Base-by-base conservation (phyloP, 2,888 invertebrate genomes). In the Neuroscelio doddi region DNA sequence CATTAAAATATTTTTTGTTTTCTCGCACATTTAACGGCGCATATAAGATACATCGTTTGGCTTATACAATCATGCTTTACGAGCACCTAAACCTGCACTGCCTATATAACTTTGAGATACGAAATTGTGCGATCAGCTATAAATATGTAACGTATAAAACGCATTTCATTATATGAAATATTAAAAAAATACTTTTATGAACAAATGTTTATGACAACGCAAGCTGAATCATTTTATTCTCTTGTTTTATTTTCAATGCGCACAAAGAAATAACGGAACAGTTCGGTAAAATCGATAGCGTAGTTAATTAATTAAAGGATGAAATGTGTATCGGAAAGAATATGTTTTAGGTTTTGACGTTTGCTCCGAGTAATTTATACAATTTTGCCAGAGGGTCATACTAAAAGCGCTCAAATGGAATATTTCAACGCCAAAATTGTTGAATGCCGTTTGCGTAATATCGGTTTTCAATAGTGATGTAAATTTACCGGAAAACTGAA, bases 371-470 rank as follows among this genome's bases (percentile, higher is more conserved):
- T 53, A 44, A 64, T 52, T 64, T 57, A 44, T 58, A 53, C 41
- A 45, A 47, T 53, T 32, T 52, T 15, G 49, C 52, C 50, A 12
- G 24, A 21, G 58, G 49, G 45, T 45, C 21, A 16, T 46, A 46
- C 38, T 38, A 47, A 64, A 64, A 64, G 46, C 55, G 42, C 41
- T 42, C 46, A 42, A 56, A 51, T 64, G 27, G 51, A 64, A 64
- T 64, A 64, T 59, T 64, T 56, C 46, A 64, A 59, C 46, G 46
- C 24, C 41, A 32, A 58, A 55, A 45, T 53, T 36, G 42, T 53
- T 42, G 53, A 56, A 58, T 30, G 53, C 32, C 38, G 47, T 21
- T 42, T 14, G 49, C 29, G 52, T 36, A 36, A 47, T 64, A 57
- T 57, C 42, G 45, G 45, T 55, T 64, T 59, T 50, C 58, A 49